Base-by-base conservation (phyloP, 2,113 vertebrate genomes). In the Alexandromys fortis region DNA sequence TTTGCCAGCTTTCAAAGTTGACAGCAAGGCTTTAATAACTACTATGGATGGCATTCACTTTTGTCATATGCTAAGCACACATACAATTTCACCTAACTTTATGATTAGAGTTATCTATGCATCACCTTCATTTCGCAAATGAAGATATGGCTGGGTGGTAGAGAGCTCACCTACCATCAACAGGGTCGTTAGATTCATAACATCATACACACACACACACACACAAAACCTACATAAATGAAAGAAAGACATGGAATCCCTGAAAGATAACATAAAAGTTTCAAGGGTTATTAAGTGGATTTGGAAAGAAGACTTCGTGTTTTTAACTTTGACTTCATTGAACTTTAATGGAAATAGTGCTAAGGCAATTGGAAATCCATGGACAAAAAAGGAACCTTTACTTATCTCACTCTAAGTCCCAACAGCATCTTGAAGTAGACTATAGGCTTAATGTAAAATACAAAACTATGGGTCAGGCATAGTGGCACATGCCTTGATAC, bases 81-180 rank as follows among this genome's bases (percentile, higher is more conserved):
- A 11, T 12, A 90, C 26, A 55, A 67, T 91, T 94, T 96, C 22
- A 86, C 67, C 52, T 65, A 67, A 93, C 58, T 47, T 94, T 87
- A n/a, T 4, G 55, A 92, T 92, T 67, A 33, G 17, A 49, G 19
- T 61, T 88, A 70, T 33, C 9, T 30, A 38, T 81, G 78, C 7
- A 87, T 68, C 13, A 78, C 55, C 61, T 42, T 47, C 26, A 28
- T 68, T 87, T 77, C 7, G 17, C 24, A 78, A 78, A 42, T 33
- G 19, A 87, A 86, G 55, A 35, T 77, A 58, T 8, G 16, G 49
- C 24, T 58, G 22, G 10, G 13, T 58, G 35, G 22, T 30, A 58
- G 55, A 90, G 73, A 6, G 19, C 19, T 90, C 35, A 45, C 45
- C 22, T 67, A 68, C 33, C 35, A 90, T 38, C 8, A 16, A 13